Evolutionary conservation across 2,113 vertebrate genomes (phyloP), one percentile per base, ranked within the genome.

Genomic region (Sylvietta virens): DNA sequence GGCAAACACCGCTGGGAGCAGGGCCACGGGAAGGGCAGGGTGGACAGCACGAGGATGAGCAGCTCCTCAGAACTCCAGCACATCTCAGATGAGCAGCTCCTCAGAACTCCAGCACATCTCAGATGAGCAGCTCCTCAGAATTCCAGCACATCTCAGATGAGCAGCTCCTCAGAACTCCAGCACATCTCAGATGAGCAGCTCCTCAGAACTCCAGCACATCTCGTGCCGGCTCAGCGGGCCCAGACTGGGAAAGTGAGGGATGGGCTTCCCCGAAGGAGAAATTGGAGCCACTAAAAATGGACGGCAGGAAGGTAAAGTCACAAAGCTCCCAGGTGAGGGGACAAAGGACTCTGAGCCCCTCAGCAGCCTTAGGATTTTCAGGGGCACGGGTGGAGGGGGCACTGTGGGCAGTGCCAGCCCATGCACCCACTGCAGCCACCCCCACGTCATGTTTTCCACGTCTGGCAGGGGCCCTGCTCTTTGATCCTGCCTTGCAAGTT

Each of bases 171-270:
- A 9, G 14, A 30, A 50, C 18, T 28, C 33, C 15, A 31, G 24
- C 22, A 56, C 24, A 50, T 13, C 23, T 9, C 5, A 9, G n/a
- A 15, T 27, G 33, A 69, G 27, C 61, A 79, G 23, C 31, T 72
- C n/a, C 20, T 51, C 27, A 13, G 17, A 31, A 51, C 21, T 20
- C 33, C 12, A 39, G 8, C 28, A 69, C 27, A 45, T 6, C 31
- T 13, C 4, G 1, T 12, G 18, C 47, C 87, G 65, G 48, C 26
- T 28, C 58, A 17, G 19, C 0, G 0, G 47, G 31, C 16, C 50
- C 40, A 17, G 81, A 56, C 23, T 66, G 47, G 47, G 28, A 53
- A 47, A 66, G 27, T 0, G 4, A n/a, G 62, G 70, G 58, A 31
- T 4, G 7, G 39, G 16, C 28, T 53, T 12, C n/a, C 12, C 18